Percentiles rank a stretch among this genome's conserved stretches.
Conservation (phyloP, 2,888 invertebrate species). For the Teleiodes luculella region DNA sequence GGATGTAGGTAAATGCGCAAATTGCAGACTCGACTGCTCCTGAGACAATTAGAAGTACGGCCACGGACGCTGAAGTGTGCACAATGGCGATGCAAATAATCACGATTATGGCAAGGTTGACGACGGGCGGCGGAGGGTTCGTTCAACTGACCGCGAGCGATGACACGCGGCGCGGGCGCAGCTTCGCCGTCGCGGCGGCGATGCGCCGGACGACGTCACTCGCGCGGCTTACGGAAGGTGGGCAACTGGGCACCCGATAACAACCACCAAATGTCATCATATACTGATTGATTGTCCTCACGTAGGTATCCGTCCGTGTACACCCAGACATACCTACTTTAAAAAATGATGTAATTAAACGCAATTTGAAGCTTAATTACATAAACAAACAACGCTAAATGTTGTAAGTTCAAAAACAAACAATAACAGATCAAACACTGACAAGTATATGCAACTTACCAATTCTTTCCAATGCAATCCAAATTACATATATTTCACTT, state of each 20-base stretch:
- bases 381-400: neutral
- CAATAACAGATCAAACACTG: neutral
- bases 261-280: neutral
- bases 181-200: neutral
- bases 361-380: constrained; percentile 15
- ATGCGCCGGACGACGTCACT: neutral
- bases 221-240: neutral
- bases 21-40: constrained; percentile 25
- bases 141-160: constrained; percentile 78
- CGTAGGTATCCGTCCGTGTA: no score
- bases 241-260: no score
- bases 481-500: constrained; percentile 56
- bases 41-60: constrained; percentile 56
- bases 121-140: constrained; percentile 72
- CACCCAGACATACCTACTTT: neutral
- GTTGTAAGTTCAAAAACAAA: neutral
- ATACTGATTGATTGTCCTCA: no score
- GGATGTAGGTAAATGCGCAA: neutral
- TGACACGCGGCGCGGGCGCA: constrained; percentile 57
- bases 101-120: constrained; percentile 78
- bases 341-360: constrained; percentile 21
- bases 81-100: constrained; percentile 76
- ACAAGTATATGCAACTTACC: constrained; percentile 32
- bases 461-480: constrained; percentile 66
- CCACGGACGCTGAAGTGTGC: constrained; percentile 49